Evolutionary conservation across 2,113 vertebrate genomes (phyloP), one percentile per base, ranked within the genome.

Genomic region (Spizaetus ornatus): DNA sequence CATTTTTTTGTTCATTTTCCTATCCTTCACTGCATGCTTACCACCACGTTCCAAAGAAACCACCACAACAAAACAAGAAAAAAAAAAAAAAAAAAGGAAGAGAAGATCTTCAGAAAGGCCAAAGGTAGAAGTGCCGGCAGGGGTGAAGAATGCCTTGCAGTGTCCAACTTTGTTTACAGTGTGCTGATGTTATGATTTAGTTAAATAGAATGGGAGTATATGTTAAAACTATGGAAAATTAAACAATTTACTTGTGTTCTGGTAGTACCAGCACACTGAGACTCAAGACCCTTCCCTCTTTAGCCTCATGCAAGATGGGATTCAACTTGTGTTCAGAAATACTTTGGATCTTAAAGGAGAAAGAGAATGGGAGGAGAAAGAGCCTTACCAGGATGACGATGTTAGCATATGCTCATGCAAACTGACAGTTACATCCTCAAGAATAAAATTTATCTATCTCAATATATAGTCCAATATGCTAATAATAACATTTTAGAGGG

Each of bases 61-160:
- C 5, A 20, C 15, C 2, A 2, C 6, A 53, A 31, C 9, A 79
- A 58, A 58, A 59, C 9, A 43, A 25, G 7, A 1, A 22, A 1
- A 22, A 23, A 9, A 14, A 16, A 23, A 9, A 14, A 16, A 9
- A 16, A 22, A 6, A 34, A 36, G 25, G 4, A 43, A 53, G 22
- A 36, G 5, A 77, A 48, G 12, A 20, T 20, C 23, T 59, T 63
- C 13, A 55, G 31, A 71, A 42, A 79, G 42, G 18, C 34, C 40
- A 27, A 63, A 70, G 14, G 10, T 16, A 29, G 27, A 81, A 45
- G 6, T 58, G 15, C 19, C 78, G 42, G 4, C 59, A 52, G 27
- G 16, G 36, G 2, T 66, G 45, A 87, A 73, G 32, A 66, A 62
- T 56, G n/a, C n/a, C 11, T 79, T 83, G 26, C 31, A 7, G 7